Evolutionary conservation across 1,140 invertebrate genomes (phyloP), one percentile per base, ranked within the genome.

Genomic region (Solen grandis): DNA sequence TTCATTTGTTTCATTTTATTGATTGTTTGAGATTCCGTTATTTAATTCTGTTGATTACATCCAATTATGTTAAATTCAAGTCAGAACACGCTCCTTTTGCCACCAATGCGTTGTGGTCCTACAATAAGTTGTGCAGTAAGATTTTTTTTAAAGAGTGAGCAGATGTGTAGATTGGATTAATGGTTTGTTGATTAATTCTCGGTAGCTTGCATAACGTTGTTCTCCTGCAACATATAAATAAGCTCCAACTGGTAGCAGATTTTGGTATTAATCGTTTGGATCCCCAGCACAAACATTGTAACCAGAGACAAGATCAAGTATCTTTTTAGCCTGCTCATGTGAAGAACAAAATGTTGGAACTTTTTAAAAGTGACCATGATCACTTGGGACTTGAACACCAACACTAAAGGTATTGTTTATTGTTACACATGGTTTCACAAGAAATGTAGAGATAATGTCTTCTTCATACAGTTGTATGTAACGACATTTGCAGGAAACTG

Each of bases 271-370:
- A 13, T 8, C 3, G 59, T 62, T 33, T 27, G 59, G 59, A 33
- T 62, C 35, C 35, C 13, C 59, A 13, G 59, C 27, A 62, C 59
- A 62, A 27, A 62, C n/a, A n/a, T 13, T 62, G 59, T 62, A 62
- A 14, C 8, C n/a, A n/a, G n/a, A n/a, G n/a, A n/a, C n/a, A n/a
- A n/a, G n/a, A n/a, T n/a, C n/a, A n/a, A n/a, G n/a, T n/a, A n/a
- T n/a, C n/a, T n/a, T n/a, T n/a, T n/a, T n/a, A n/a, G n/a, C n/a
- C n/a, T n/a, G n/a, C n/a, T n/a, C n/a, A 5, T 33, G 14, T 62
- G 59, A 33, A 10, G 13, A 8, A 62, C 59, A 62, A 62, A 33
- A 31, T 4, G 3, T 4, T 5, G 59, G 59, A 62, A 62, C 35
- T 5, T 62, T 10, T 5, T 5, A 5, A 27, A 14, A 62, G 59